These are phyloP conservation scores for Megalops cyprinoides DNA, from an alignment of 2,797 vertebrate genomes.

Conservation along the genomic window DNA sequence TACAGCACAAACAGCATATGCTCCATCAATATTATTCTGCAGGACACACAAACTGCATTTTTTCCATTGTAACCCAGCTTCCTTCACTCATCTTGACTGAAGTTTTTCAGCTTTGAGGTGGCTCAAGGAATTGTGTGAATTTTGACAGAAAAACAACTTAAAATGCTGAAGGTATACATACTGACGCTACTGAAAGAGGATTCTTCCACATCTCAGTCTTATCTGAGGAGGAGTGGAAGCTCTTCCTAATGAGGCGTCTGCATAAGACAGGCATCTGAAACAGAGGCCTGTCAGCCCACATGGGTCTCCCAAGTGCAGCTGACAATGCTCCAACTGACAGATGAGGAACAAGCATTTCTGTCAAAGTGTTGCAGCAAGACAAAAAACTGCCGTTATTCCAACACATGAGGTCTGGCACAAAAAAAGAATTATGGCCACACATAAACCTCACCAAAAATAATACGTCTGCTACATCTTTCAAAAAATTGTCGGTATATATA, in stretches of 20 bases:
- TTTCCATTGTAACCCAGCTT: too few species aligned
- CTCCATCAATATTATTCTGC: too few species aligned
- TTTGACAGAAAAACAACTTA: neutral
- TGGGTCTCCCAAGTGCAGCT: neutral
- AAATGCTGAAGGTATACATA: neutral
- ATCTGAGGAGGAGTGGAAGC: neutral
- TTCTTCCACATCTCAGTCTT: neutral
- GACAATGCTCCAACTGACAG: conserved; percentile 9
- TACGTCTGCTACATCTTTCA: too few species aligned
- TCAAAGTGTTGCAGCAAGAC: neutral
- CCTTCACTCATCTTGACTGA: too few species aligned
- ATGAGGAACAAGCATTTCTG: neutral
- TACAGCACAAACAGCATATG: too few species aligned
- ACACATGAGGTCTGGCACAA: neutral
- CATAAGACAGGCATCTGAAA: neutral
- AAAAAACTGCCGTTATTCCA: neutral
- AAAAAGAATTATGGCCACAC: neutral
- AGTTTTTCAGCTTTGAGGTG: neutral
- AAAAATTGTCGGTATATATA: too few species aligned
- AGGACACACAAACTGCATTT: too few species aligned
- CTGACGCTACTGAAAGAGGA: neutral
- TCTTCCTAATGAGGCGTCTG: neutral
- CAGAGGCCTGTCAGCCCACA: neutral
- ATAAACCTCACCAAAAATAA: neutral
- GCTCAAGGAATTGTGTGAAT: neutral